Evolutionary conservation across 2,888 invertebrate species (phyloP).

Genomic region (Tetramorium bicarinatum): DNA sequence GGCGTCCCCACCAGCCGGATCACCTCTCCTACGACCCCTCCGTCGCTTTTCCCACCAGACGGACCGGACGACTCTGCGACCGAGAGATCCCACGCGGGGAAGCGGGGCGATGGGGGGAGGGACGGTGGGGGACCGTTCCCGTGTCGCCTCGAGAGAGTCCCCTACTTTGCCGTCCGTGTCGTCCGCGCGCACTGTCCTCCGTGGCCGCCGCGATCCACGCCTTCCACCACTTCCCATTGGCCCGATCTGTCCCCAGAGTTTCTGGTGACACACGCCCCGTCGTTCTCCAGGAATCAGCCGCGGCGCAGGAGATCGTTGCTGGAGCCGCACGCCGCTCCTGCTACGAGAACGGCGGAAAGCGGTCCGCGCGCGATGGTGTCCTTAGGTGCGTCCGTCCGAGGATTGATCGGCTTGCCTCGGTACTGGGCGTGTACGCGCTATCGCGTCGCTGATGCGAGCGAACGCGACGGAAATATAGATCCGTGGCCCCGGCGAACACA

Average conservation of each 20-base stretch:
- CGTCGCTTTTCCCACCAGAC: slow-evolving; percentile 72
- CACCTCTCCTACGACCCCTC: slow-evolving; percentile 81
- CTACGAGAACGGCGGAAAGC: slow-evolving; percentile 33
- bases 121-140: slow-evolving; percentile 59
- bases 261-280: slow-evolving; percentile 82
- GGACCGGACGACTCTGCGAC: slow-evolving; percentile 67
- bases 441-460: slow-evolving; percentile 29
- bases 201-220: slow-evolving; percentile 69
- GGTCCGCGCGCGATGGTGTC: slow-evolving; percentile 49
- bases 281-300: slow-evolving; percentile 65
- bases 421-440: slow-evolving; percentile 49
- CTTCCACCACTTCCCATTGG: slow-evolving; percentile 80
- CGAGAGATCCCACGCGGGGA: slow-evolving; percentile 74
- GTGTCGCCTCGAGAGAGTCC: slow-evolving; percentile 70
- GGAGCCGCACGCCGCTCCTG: slow-evolving; percentile 27
- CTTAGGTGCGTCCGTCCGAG: slow-evolving; percentile 56
- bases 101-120: slow-evolving; percentile 58
- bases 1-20: slow-evolving; percentile 72
- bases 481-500: neutral
- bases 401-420: slow-evolving; percentile 38
- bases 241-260: slow-evolving; percentile 79
- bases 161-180: slow-evolving; percentile 72
- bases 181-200: slow-evolving; percentile 72
- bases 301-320: slow-evolving; percentile 52
- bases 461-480: slow-evolving; percentile 43